Evolutionary conservation across 2,797 vertebrate species (phyloP), one percentile per base, ranked within the genome.

Genomic region (Babyrousa celebensis): DNA sequence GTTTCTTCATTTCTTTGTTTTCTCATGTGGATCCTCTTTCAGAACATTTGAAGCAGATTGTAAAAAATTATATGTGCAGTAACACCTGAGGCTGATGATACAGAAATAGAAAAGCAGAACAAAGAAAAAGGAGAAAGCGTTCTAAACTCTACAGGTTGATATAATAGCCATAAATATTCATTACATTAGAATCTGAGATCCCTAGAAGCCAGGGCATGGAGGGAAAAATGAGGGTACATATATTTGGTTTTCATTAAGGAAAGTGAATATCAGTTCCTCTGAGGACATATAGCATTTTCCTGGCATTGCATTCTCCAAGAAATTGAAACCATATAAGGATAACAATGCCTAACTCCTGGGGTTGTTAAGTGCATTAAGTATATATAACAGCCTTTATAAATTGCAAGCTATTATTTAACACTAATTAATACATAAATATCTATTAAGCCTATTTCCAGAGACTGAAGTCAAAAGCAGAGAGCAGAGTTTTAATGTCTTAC

Each of bases 371-470:
- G 23, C n/a, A 63, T 86, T 94, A 91, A 92, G 52, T 89, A 68
- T 72, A 72, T 79, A 63, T 79, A 86, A 92, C 94, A 75, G 20
- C 14, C 29, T 87, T 91, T 68, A 54, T 80, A 87, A 83, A 91
- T 32, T 85, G 6, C 60, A 85, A 94, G 65, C 10, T 92, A 60
- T 85, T 80, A 56, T 58, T 91, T 48, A 70, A 71, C 67, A 80
- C 12, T 84, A 86, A 78, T 89, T 94, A 94, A 85, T 68, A 83
- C 79, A 32, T 71, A 72, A 80, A 85, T 91, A 70, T 87, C 91
- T 91, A 94, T 94, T 95, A 92, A 91, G 63, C 20, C n/a, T 91
- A 90, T 96, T 86, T 96, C n/a, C 60, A 94, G 56, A 80, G 17
- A 67, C 82, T 95, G 14, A 29, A n/a, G n/a, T 18, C 54, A 52